Evolutionary conservation across 2,888 invertebrate genomes (phyloP).

Genomic region (Drosophila sordidula): DNA sequence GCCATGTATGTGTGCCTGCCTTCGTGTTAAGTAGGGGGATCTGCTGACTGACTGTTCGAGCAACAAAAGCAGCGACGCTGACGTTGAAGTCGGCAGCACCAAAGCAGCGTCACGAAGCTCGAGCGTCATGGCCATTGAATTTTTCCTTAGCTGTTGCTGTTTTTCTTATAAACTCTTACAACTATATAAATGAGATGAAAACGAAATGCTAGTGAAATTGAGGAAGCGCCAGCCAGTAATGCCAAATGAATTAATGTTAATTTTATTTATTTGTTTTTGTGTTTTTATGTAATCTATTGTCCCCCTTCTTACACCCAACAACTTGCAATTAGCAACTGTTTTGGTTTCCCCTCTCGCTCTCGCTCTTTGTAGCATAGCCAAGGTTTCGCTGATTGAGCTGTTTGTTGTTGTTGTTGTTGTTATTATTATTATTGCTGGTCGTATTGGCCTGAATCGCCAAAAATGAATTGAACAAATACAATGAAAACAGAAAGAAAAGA

Average conservation of each 20-base stretch:
- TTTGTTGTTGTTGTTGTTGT: slow-evolving; percentile 19
- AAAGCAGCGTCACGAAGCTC: slow-evolving; percentile 45
- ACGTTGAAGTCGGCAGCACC: slow-evolving; percentile 27
- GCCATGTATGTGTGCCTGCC: slow-evolving; percentile 15
- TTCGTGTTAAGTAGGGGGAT: slow-evolving; percentile 34
- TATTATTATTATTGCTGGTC: background rate
- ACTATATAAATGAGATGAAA: slow-evolving; percentile 60
- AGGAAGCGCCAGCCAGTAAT: slow-evolving; percentile 48
- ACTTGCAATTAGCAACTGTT: slow-evolving; percentile 49
- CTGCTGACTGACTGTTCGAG: slow-evolving; percentile 63
- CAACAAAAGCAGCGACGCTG: slow-evolving; percentile 57
- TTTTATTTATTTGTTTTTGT: slow-evolving; percentile 33
- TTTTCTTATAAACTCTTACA: slow-evolving; percentile 54
- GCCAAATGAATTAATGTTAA: slow-evolving; percentile 49
- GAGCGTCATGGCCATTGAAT: slow-evolving; percentile 81
- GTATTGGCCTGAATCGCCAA: slow-evolving; percentile 68
- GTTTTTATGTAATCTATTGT: slow-evolving; percentile 46
- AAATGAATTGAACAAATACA: slow-evolving; percentile 33
- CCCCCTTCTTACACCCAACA: background rate
- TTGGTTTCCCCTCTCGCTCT: slow-evolving; percentile 20
- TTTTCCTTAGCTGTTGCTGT: slow-evolving; percentile 56
- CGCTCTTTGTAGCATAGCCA: slow-evolving; percentile 23
- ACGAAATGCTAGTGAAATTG: slow-evolving; percentile 56
- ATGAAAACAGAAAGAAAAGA: slow-evolving; percentile 18
- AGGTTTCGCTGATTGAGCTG: slow-evolving; percentile 35